Conservation (phyloP, 1,140 invertebrate genomes). For the Tenebrio molitor region DNA sequence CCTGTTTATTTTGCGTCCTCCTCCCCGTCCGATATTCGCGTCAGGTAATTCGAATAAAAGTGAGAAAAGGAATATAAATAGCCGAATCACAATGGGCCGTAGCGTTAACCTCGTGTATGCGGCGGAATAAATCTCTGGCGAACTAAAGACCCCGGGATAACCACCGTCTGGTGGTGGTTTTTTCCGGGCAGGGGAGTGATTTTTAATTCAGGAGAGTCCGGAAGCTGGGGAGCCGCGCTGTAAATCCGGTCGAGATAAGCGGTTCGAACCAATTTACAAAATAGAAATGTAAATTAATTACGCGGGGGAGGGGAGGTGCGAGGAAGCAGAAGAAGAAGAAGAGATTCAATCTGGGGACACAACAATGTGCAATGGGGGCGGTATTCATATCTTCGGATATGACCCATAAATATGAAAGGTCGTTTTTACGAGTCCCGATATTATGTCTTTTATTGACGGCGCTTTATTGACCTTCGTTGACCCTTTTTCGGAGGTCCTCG, state of each 20-base stretch:
- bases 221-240: not conserved
- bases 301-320: not conserved
- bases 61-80: slow-evolving; percentile 31
- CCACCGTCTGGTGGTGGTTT: slow-evolving; percentile 19
- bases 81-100: slow-evolving; percentile 17
- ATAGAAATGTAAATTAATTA: slow-evolving; percentile 37
- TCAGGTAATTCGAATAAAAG: slow-evolving; percentile 36
- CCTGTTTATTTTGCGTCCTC: not conserved
- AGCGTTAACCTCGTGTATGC: slow-evolving; percentile 29
- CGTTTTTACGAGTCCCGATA: slow-evolving; percentile 18
- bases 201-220: slow-evolving; percentile 17
- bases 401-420: slow-evolving; percentile 28
- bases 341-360: too few species aligned
- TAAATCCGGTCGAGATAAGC: slow-evolving; percentile 29
- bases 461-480: slow-evolving; percentile 22
- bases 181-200: slow-evolving; percentile 14
- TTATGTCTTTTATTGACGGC: slow-evolving; percentile 30
- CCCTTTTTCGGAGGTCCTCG: not conserved
- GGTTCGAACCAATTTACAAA: slow-evolving; percentile 31
- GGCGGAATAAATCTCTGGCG: slow-evolving; percentile 24
- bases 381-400: slow-evolving; percentile 30
- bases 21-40: slow-evolving; percentile 11
- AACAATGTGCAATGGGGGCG: not conserved
- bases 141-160: slow-evolving; percentile 25
- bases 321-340: not conserved